These are phyloP conservation scores for Bos javanicus DNA, from an alignment of 2,113 vertebrate genomes.

Conservation along the genomic window DNA sequence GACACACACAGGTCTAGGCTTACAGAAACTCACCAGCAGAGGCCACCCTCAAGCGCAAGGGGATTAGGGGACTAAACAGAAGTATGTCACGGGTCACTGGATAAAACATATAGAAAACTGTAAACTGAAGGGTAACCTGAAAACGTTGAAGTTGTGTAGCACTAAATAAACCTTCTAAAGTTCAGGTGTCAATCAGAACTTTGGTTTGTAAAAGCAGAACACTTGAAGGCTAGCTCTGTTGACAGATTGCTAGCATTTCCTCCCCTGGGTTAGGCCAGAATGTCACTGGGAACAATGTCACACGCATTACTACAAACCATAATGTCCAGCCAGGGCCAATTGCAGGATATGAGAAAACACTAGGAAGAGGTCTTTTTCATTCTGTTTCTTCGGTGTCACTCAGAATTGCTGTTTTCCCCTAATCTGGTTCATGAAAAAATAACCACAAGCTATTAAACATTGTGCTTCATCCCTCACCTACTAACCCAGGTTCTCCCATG, in stretches of 20 bases:
- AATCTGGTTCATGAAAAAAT: neutral
- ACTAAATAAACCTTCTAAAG: constrained; percentile 73
- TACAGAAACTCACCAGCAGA: neutral
- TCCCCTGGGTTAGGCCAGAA: constrained; percentile 42
- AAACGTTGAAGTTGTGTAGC: constrained; percentile 28
- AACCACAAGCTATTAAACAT: neutral
- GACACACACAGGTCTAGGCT: neutral
- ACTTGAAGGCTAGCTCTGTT: constrained; percentile 46
- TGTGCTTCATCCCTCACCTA: neutral
- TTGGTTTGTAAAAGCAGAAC: constrained; percentile 15
- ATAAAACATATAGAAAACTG: constrained; percentile 54
- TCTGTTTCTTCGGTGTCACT: neutral
- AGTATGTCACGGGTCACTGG: constrained; percentile 51
- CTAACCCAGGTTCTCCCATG: neutral
- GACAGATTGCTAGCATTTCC: constrained; percentile 57
- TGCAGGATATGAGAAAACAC: neutral
- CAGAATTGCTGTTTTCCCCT: neutral
- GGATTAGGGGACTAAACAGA: constrained; percentile 33
- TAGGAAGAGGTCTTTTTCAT: neutral
- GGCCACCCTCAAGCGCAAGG: neutral
- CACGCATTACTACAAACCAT: neutral
- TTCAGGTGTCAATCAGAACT: constrained; percentile 73
- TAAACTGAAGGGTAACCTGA: constrained; percentile 38
- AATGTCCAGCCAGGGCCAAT: neutral
- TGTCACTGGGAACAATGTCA: constrained; percentile 20